These are phyloP conservation scores for Chironomus tepperi DNA, from an alignment of 1,140 invertebrate species.

Conservation along the genomic window DNA sequence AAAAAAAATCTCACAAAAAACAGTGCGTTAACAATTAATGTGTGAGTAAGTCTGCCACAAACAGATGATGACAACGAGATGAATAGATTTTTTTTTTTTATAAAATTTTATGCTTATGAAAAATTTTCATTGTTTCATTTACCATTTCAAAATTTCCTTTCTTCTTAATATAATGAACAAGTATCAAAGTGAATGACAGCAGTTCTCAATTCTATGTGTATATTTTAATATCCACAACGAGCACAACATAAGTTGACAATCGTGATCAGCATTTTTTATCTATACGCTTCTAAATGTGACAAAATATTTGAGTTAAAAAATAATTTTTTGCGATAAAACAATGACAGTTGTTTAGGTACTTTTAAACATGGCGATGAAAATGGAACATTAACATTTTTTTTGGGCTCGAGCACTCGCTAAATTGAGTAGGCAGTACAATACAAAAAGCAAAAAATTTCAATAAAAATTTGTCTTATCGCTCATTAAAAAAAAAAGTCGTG, in stretches of 20 bases:
- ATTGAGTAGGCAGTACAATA: too few relatives aligned
- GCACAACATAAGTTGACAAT: background rate
- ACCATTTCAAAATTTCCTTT: background rate
- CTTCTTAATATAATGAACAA: too few relatives aligned
- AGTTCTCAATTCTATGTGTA: too few relatives aligned
- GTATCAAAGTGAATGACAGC: too few relatives aligned
- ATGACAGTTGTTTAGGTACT: background rate
- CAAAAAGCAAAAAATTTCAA: too few relatives aligned
- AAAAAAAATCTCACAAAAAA: background rate
- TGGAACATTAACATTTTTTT: background rate
- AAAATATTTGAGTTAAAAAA: background rate
- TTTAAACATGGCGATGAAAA: background rate
- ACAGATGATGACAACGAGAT: background rate
- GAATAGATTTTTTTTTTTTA: too few relatives aligned
- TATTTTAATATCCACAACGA: background rate
- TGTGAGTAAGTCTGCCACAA: background rate
- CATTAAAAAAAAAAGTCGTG: background rate
- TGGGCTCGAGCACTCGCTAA: too few relatives aligned
- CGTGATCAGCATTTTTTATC: constrained; percentile 5
- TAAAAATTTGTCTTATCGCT: too few relatives aligned
- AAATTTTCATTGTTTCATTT: background rate
- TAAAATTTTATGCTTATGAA: background rate
- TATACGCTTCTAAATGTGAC: background rate
- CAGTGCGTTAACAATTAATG: background rate
- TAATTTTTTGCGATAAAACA: constrained; percentile 7